Conservation (phyloP, 2,113 vertebrate species). For the Lophura nycthemera region DNA sequence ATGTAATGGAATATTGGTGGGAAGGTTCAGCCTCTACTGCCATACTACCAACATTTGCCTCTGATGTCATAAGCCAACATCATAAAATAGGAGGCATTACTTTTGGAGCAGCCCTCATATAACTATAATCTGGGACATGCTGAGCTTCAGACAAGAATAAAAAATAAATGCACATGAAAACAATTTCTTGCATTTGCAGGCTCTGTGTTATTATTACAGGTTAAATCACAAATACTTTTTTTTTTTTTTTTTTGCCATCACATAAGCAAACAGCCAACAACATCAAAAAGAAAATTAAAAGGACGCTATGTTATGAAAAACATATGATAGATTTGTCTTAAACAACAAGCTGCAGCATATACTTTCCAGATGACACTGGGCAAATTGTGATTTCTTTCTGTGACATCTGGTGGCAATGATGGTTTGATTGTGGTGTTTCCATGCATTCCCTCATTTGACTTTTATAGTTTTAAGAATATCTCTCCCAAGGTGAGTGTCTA, state of each 20-base stretch:
- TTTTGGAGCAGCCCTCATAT: background rate
- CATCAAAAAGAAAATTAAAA: background rate
- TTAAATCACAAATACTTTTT: background rate
- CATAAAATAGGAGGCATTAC: no score
- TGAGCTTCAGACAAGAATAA: background rate
- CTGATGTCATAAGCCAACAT: no score
- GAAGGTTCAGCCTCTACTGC: no score
- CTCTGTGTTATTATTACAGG: background rate
- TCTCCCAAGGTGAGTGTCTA: rapidly evolving
- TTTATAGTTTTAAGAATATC: background rate
- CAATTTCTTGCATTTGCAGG: background rate
- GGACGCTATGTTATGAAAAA: background rate
- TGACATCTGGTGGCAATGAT: background rate
- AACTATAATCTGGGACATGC: background rate
- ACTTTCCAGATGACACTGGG: background rate
- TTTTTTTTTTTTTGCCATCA: background rate
- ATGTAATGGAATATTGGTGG: no score
- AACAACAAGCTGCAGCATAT: background rate
- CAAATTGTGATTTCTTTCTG: background rate
- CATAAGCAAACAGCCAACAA: background rate
- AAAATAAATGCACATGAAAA: background rate
- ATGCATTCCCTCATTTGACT: background rate
- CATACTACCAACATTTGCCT: no score
- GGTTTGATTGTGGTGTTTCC: rapidly evolving
- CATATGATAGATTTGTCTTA: background rate